Evolutionary conservation across 2,797 vertebrate genomes (phyloP), one percentile per base, ranked within the genome.

Genomic region (Podarcis siculus): DNA sequence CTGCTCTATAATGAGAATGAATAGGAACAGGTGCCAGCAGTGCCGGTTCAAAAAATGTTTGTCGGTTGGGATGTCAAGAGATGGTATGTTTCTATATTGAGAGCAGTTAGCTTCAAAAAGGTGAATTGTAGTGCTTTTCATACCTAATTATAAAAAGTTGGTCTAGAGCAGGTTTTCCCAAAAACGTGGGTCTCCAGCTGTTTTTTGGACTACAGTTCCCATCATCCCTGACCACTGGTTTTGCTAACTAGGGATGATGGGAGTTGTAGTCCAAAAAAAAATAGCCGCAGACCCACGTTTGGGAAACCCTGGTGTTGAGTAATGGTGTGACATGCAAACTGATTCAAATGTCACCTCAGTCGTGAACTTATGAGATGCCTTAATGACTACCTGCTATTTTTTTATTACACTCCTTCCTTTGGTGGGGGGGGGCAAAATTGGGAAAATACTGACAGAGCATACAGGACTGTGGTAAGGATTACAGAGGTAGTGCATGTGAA

Each of bases 1-100:
- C 97, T 99, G 99, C 95, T 98, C 98, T 94, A 97, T 99, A 94
- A 98, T 99, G 97, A 97, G 99, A 94, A 99, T 99, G 97, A 99
- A 99, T 94, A 97, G 99, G 89, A 99, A 99, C 97, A 98, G 99
- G 93, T 99, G 99, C 95, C 99, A 99, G 96, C 98, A 99, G 95
- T 99, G 99, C 95, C 98, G 99, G 71, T 99, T 99, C 96, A 99
- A 98, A 97, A 99, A 99, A 97, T 99, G 99, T 96, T 95, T 99
- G 90, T 97, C 98, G 9, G 98, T 99, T 30, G 99, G 99, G 87
- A 99, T 99, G 99, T 99, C 99, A 2, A 97, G 98, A 97, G 99
- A 99, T 58, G 98, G 99, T 99, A 97, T 86, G 98, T 96, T 87
- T 83, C 87, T 75, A 3, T 89, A 35, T 87, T 76, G 90, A 86